Evolutionary conservation across 2,797 vertebrate genomes (phyloP).

Genomic region (Protosalanx chinensis): DNA sequence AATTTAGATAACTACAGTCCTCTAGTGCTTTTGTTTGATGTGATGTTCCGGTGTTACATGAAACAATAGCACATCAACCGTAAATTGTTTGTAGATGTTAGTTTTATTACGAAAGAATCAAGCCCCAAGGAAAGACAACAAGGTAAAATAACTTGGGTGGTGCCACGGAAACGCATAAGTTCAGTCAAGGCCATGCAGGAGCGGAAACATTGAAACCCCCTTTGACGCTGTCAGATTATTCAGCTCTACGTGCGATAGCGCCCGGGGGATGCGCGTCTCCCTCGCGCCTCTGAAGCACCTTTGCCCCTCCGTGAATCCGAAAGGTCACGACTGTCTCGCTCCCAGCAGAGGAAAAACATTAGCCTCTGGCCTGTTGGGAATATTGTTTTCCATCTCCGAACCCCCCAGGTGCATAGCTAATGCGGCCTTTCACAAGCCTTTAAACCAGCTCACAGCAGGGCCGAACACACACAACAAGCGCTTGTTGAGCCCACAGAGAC

Average conservation of each 20-base stretch:
- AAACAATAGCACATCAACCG: not conserved
- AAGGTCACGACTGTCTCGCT: conserved; percentile 64
- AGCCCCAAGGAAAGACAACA: not conserved
- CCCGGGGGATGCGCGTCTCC: conserved; percentile 47
- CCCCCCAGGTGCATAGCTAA: conserved; percentile 60
- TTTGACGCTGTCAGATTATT: conserved; percentile 52
- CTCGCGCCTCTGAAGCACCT: conserved; percentile 45
- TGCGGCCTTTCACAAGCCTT: conserved; percentile 61
- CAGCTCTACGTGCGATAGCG: conserved; percentile 47
- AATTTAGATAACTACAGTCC: not conserved
- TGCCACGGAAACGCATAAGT: conserved; percentile 18
- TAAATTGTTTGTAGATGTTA: not conserved
- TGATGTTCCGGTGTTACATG: not conserved
- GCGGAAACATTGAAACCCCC: conserved; percentile 43
- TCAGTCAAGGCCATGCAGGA: conserved; percentile 35
- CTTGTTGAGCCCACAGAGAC: conserved; percentile 64
- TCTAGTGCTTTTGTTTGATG: not conserved
- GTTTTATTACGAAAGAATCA: not conserved
- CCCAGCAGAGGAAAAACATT: conserved; percentile 56
- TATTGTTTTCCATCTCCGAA: conserved; percentile 62
- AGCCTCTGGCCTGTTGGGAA: conserved; percentile 65
- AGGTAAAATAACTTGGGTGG: too few relatives aligned
- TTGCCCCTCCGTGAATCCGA: conserved; percentile 64
- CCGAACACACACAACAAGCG: conserved; percentile 62
- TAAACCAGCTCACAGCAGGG: conserved; percentile 62